Evolutionary conservation across 2,797 vertebrate genomes (phyloP), one percentile per base, ranked within the genome.

Genomic region (Odontamblyopus rebecca): DNA sequence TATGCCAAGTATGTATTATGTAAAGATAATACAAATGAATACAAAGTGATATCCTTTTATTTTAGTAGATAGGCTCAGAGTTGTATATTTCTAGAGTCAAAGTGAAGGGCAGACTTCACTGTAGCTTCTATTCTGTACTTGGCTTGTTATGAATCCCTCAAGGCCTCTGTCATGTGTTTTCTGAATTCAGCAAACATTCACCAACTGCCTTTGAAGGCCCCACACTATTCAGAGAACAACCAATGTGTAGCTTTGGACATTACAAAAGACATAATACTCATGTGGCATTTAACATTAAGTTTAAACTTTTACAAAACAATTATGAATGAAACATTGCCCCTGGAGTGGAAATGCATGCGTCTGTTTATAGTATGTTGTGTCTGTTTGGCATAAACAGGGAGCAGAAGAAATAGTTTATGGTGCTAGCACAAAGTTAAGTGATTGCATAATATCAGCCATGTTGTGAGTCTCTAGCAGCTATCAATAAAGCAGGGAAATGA

Each of bases 91-190:
- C 26, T 18, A 67, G 23, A 29, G 8, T 44, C 32, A 15, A 2
- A 68, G n/a, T 68, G 9, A 66, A 67, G 71, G 64, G 61, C 44
- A 16, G 64, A 35, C 68, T 70, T 61, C 13, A 48, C 3, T 16
- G 13, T 16, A 65, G 8, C 50, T 57, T 60, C 53, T 78, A 68
- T 73, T 59, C 72, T 60, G 13, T 48, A 16, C 44, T 48, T 48
- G 26, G 18, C 27, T 61, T 29, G 71, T 87, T 79, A 64, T 86
- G 84, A 75, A 71, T 70, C 56, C 54, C 71, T 6, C 27, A 51
- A 64, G 83, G 74, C 64, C 54, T 8, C 16, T 6, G 68, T 86
- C 56, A 62, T 81, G 82, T 76, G 81, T 71, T 72, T 69, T 69
- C 69, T 3, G 9, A 56, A n/a, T 23, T 66, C 23, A 65, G 68